These are phyloP conservation scores for Phaonia tiefii DNA, from an alignment of 2,888 invertebrate genomes.

Conservation along the genomic window DNA sequence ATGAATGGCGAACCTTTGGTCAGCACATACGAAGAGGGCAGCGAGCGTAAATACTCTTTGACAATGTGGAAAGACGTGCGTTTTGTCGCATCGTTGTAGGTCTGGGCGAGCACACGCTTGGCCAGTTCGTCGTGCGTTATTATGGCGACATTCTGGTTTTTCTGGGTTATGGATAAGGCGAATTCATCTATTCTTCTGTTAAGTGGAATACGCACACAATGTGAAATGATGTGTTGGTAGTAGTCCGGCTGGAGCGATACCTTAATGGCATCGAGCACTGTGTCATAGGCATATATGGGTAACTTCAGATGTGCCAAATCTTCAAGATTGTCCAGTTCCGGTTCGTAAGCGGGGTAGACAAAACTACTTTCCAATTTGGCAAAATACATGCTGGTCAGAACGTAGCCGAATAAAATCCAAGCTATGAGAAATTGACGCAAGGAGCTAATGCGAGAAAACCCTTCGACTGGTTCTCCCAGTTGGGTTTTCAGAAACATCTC, in stretches of 20 bases:
- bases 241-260: conserved; percentile 64
- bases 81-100: conserved; percentile 71
- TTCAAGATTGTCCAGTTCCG: conserved; percentile 73
- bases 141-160: conserved; percentile 68
- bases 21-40: conserved; percentile 73
- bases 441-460: conserved; percentile 71
- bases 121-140: conserved; percentile 74
- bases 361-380: conserved; percentile 78
- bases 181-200: conserved; percentile 44
- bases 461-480: conserved; percentile 73
- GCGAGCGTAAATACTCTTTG: conserved; percentile 74
- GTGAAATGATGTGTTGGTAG: conserved; percentile 60
- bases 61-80: conserved; percentile 76
- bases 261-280: conserved; percentile 67
- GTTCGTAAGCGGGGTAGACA: conserved; percentile 74
- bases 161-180: conserved; percentile 38
- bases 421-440: conserved; percentile 74
- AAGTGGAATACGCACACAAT: conserved; percentile 64
- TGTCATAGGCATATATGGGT: conserved; percentile 70
- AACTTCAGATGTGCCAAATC: conserved; percentile 67
- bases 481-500: conserved; percentile 74
- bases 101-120: conserved; percentile 73
- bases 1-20: conserved; percentile 74
- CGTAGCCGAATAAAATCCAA: conserved; percentile 78
- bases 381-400: conserved; percentile 75